These are phyloP conservation scores for Eupeodes luniger DNA, from an alignment of 2,888 invertebrate genomes.

Conservation along the genomic window DNA sequence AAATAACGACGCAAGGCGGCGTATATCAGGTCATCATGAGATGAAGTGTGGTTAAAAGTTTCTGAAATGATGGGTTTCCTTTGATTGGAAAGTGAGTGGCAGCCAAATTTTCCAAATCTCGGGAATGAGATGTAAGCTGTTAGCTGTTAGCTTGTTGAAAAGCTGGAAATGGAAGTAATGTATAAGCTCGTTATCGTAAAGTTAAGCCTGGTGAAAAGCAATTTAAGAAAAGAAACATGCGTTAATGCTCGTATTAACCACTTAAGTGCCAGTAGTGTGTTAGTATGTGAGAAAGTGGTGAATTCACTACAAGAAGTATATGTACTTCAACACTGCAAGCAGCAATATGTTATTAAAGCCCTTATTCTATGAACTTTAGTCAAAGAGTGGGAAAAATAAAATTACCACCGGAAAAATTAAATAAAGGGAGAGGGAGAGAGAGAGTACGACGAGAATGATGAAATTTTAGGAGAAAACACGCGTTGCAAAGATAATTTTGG, in stretches of 20 bases:
- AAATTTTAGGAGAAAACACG: slow-evolving; percentile 23
- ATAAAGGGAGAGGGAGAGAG: not conserved
- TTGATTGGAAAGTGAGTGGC: not conserved
- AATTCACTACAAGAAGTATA: slow-evolving; percentile 42
- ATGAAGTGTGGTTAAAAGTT: slow-evolving; percentile 18
- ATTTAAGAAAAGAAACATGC: not conserved
- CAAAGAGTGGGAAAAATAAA: not conserved
- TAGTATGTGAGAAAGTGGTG: slow-evolving; percentile 27
- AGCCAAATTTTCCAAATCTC: not conserved
- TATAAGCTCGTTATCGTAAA: not conserved
- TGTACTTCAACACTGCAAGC: slow-evolving; percentile 42
- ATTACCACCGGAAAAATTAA: not conserved
- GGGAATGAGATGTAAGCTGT: not conserved
- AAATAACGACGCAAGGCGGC: not conserved
- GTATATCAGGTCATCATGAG: not conserved
- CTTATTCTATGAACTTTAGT: not conserved
- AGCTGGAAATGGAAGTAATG: not conserved
- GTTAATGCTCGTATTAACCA: slow-evolving; percentile 20
- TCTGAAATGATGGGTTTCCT: not conserved
- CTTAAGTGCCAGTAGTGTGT: slow-evolving; percentile 27
- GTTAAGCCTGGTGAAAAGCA: slow-evolving; percentile 39
- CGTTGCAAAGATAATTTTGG: slow-evolving; percentile 34
- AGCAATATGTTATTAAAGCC: slow-evolving; percentile 25
- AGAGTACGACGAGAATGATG: not conserved
- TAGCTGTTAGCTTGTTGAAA: not conserved